Base-by-base conservation (phyloP, 2,797 vertebrate genomes). In the Basileuterus tristriatus region DNA sequence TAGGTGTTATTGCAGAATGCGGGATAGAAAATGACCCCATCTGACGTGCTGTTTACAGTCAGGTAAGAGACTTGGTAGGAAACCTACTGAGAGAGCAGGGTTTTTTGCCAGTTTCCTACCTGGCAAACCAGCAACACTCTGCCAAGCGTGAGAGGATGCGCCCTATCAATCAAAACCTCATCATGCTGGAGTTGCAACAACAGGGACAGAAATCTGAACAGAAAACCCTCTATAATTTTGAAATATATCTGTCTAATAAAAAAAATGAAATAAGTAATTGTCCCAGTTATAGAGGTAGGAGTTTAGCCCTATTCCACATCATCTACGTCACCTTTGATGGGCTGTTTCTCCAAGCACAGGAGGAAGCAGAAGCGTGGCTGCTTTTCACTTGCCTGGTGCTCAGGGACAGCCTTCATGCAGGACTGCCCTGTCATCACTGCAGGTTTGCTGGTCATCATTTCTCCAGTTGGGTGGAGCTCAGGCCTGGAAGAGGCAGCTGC, bases 341-440 rank as follows among this genome's bases (percentile, higher is more conserved):
- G 9, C 24, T 30, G 13, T 34, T 15, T 46, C 63, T 29, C n/a
- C 6, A 30, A 39, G 23, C 55, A 53, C 24, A 47, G 39, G 34
- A 0, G 0, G 55, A 69, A 60, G 39, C 39, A 68, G 34, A 20
- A 53, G 34, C 0, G 0, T 4, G 4, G 47, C 24, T n/a, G 29
- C 23, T 34, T 34, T 26, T 34, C 55, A 4, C 24, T 34, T 34
- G 34, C 34, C 55, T 39, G 34, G 34, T 46, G 63, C 34, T 10
- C 11, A 7, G 12, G 27, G 10, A 76, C 4, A 32, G 12, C 27
- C 4, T 3, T 29, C 2, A 1, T 47, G 30, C 7, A 17, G 34
- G 39, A 30, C 34, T 21, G n/a, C 37, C 44, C 23, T 44, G 53
- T 3, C 46, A n/a, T 20, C 39, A 12, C 47, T 39, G 34, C 55